phyloP scores from a whole-genome alignment of 2,113 vertebrate genomes.

The Ranitomeya imitator region DNA sequence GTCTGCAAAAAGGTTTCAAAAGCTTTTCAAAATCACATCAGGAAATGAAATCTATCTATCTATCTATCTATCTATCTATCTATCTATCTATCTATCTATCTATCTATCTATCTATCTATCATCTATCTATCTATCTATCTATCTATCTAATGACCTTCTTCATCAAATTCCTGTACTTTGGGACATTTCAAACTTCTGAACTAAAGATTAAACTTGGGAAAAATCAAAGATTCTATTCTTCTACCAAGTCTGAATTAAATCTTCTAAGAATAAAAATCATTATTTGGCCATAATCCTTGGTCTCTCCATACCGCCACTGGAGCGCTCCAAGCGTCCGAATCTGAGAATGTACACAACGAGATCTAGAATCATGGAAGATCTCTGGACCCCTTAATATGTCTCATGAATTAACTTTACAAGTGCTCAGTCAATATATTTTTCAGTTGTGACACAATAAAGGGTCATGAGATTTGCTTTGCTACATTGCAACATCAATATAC shows the following conservation, averaged over 20 bases:
- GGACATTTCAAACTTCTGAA: neutral
- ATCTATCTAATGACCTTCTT: neutral
- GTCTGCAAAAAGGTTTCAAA: no score
- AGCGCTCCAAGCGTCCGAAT: neutral
- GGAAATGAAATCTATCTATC: no score
- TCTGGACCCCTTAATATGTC: neutral
- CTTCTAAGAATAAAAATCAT: neutral
- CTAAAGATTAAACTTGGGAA: neutral
- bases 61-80: no score
- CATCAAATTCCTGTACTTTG: neutral
- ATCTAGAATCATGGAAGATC: neutral
- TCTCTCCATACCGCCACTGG: neutral
- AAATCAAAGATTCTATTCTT: neutral
- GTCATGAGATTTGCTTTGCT: neutral
- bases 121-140: neutral
- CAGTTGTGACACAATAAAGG: neutral
- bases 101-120: no score
- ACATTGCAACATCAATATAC: neutral
- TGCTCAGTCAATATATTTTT: neutral
- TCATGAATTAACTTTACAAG: neutral
- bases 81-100: no score
- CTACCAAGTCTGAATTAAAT: slow-evolving; percentile 29
- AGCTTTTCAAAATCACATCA: no score
- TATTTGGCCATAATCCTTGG: slow-evolving; percentile 4
- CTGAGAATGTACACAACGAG: neutral